Evolutionary conservation across 2,113 vertebrate species (phyloP).

Genomic region (Apistogramma diplotaenia): DNA sequence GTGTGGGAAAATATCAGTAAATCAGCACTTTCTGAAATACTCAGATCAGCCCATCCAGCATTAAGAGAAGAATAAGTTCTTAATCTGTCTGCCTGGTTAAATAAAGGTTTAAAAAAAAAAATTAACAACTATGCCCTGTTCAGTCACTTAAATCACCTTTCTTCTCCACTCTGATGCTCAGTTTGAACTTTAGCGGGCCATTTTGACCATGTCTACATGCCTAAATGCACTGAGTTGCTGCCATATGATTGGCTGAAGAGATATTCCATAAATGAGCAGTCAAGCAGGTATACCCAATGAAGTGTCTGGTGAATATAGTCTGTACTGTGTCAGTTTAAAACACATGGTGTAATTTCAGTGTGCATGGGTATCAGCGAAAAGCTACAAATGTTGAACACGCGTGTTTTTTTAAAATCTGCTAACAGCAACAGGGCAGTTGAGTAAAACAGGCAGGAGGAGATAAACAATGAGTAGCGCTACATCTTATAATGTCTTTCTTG

Average conservation of each 20-base stretch:
- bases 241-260: too few species aligned
- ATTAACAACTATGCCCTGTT: not conserved
- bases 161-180: not conserved
- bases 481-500: conserved; percentile 42
- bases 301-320: not conserved
- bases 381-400: not conserved
- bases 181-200: not conserved
- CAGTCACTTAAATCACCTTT: not conserved
- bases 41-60: not conserved
- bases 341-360: not conserved
- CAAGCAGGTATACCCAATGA: not conserved
- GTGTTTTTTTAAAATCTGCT: conserved; percentile 10
- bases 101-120: too few species aligned
- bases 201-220: not conserved
- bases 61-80: too few species aligned
- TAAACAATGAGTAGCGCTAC: conserved; percentile 34
- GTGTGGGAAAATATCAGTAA: not conserved
- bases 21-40: not conserved
- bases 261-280: not conserved
- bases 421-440: conserved; percentile 36
- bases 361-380: not conserved
- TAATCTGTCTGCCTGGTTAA: too few species aligned
- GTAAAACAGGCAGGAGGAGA: conserved; percentile 35
- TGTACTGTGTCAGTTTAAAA: not conserved
- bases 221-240: too few species aligned